phyloP scores from a whole-genome alignment of 2,113 vertebrate species.

The Microtus ochrogaster region DNA sequence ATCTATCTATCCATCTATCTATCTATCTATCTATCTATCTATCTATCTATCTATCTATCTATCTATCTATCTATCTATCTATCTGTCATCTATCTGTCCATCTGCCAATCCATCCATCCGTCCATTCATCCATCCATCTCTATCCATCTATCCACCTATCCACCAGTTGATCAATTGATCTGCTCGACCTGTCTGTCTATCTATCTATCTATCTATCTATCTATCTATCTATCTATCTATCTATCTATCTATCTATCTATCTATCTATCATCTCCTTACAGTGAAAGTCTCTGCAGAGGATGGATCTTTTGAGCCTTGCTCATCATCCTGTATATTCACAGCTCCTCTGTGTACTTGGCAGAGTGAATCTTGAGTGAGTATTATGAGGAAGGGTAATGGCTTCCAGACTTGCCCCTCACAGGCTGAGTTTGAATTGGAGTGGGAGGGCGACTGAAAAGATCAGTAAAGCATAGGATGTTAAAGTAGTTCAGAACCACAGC shows the following conservation, averaged over 20 bases:
- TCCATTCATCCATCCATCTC: no score
- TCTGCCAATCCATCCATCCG: accelerated
- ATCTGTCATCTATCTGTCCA: not conserved
- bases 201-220: not conserved
- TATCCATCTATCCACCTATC: no score
- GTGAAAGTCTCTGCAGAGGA: not conserved
- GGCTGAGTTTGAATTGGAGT: not conserved
- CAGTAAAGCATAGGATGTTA: not conserved
- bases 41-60: no score
- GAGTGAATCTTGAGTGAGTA: no score
- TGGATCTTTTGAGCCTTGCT: not conserved
- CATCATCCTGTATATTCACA: not conserved
- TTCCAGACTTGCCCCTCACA: not conserved
- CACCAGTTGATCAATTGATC: no score
- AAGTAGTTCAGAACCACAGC: not conserved
- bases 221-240: not conserved
- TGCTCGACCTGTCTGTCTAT: not conserved
- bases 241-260: not conserved
- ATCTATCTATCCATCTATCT: not conserved
- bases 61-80: not conserved
- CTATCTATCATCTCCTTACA: not conserved
- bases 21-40: no score
- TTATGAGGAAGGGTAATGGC: not conserved
- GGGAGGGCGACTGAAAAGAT: not conserved
- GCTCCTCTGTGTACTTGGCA: not conserved